Evolutionary conservation across 2,888 invertebrate species (phyloP).

Genomic region (Drymonia ruficornis): DNA sequence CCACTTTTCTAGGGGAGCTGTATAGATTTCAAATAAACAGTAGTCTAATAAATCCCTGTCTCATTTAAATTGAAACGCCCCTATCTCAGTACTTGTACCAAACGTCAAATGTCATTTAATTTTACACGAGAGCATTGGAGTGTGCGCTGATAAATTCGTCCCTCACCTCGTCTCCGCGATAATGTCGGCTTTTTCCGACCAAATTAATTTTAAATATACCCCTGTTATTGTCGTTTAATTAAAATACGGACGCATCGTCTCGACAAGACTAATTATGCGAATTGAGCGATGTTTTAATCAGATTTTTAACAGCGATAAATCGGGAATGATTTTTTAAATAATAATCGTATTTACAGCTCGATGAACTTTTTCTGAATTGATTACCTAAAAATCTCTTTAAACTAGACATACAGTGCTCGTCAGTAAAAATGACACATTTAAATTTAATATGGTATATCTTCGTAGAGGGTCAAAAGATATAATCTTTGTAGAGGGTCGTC

Average conservation of each 20-base stretch:
- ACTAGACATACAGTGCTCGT: no score
- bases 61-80: background rate
- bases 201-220: constrained; percentile 75
- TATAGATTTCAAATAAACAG: no score
- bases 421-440: no score
- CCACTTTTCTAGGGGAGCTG: no score
- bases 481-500: no score
- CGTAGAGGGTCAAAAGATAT: no score
- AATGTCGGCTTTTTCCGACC: constrained; percentile 57
- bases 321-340: constrained; percentile 16
- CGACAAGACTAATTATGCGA: constrained; percentile 32
- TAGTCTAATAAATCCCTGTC: no score
- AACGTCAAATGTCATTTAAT: constrained; percentile 72
- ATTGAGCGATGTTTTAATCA: constrained; percentile 31
- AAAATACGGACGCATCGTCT: constrained; percentile 39
- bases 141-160: constrained; percentile 73
- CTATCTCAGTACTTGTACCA: constrained; percentile 43
- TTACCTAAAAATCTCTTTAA: no score
- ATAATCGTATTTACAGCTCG: no score
- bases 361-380: no score
- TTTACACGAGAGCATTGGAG: constrained; percentile 75
- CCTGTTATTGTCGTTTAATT: constrained; percentile 69
- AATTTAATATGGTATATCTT: no score
- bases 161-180: constrained; percentile 59
- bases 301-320: constrained; percentile 19